Base-by-base conservation (phyloP, 2,113 vertebrate species). In the Heptranchias perlo region DNA sequence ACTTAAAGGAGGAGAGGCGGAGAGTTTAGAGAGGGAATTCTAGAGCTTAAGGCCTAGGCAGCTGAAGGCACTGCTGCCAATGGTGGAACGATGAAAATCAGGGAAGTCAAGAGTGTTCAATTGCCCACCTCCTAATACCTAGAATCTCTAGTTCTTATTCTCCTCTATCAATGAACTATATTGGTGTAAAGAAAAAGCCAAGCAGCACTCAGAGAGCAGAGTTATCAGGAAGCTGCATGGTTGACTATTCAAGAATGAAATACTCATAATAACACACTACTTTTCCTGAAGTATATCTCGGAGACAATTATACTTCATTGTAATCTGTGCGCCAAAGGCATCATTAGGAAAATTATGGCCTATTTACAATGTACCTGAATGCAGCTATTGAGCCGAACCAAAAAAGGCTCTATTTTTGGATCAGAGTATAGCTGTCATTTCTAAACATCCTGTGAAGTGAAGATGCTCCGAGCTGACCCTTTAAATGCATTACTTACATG, bases 321-420 rank as follows among this genome's bases (percentile, higher is more conserved):
- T 73, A 69, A 69, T 23, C 25, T 52, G 65, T 35, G 94, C 52
- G 47, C 44, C 94, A 94, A 94, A 94, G 62, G 39, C 18, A 94
- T 94, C 93, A 69, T 95, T 73, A 52, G 65, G 47, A 95, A 95
- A 95, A 95, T 95, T 95, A 93, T 62, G n/a, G 18, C 64, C 89
- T 23, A 93, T 62, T 64, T 93, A 44, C 47, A 49, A 95, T 73
- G 47, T 28, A 95, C 47, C 14, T 35, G 65, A 69, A 47, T 73
- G 65, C 65, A 95, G 91, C 61, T 44, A 64, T 65, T 64, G n/a
- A 65, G 39, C n/a, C 10, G 92, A 65, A 94, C 35, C 62, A 65
- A 25, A 61, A 64, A 64, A 62, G 23, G 28, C 49, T 94, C 44
- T 95, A 95, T 95, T 95, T 69, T 49, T 95, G 62, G 93, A 69